These are phyloP conservation scores for Menidia beryllina DNA, from an alignment of 2,113 vertebrate species.

Conservation along the genomic window DNA sequence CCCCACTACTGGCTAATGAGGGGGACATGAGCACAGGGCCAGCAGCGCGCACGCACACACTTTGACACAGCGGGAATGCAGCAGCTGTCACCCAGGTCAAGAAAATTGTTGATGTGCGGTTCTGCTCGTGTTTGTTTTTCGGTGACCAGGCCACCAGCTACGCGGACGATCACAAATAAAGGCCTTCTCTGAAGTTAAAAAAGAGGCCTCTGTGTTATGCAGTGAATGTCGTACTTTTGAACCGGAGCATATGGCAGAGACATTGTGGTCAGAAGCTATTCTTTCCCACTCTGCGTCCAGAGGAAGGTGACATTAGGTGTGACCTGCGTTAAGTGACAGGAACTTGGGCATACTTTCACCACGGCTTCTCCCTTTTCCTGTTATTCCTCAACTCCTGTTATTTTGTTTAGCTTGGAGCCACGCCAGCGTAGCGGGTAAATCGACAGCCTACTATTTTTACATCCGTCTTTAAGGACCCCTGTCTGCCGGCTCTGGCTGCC, in stretches of 20 bases:
- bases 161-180: conserved; percentile 36
- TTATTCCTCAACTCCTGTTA: conserved; percentile 79
- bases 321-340: conserved; percentile 78
- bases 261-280: conserved; percentile 55
- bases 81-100: conserved; percentile 84
- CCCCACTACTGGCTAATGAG: conserved; percentile 80
- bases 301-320: conserved; percentile 76
- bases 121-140: conserved; percentile 11
- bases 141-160: conserved; percentile 47
- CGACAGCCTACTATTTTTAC: conserved; percentile 75
- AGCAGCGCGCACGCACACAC: conserved; percentile 41
- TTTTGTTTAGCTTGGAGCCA: conserved; percentile 71
- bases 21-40: conserved; percentile 72
- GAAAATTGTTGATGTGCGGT: conserved; percentile 44
- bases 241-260: conserved; percentile 56
- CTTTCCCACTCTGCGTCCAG: conserved; percentile 46
- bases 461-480: conserved; percentile 74
- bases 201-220: conserved; percentile 3
- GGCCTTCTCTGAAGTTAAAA: conserved; percentile 20
- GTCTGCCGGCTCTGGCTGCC: conserved; percentile 64
- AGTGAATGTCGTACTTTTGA: conserved; percentile 43
- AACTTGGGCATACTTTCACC: conserved; percentile 77
- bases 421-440: conserved; percentile 71
- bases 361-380: conserved; percentile 81
- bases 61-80: conserved; percentile 82